Percentiles rank a stretch among this genome's conserved stretches.
Conservation (phyloP, 2,888 invertebrate genomes). For the Macrophya alboannulata region DNA sequence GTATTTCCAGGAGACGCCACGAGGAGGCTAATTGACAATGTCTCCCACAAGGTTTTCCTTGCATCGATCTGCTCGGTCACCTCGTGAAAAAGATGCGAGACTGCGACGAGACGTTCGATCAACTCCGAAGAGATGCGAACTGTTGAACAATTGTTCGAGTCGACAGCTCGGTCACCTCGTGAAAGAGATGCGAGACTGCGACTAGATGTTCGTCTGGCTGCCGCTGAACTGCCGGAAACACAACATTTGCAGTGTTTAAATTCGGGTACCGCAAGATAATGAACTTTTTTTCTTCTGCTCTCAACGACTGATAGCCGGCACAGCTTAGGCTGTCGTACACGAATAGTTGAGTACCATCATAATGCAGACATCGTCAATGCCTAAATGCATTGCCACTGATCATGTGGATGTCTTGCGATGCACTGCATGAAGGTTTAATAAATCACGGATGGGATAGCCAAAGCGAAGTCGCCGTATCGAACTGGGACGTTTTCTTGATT, state of each 20-base stretch:
- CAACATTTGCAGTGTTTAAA: background rate
- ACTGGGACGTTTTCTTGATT: background rate
- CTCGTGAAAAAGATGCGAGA: background rate
- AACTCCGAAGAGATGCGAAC: conserved; percentile 11
- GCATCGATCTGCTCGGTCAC: conserved; percentile 18
- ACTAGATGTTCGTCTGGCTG: conserved; percentile 25
- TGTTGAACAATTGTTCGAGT: background rate
- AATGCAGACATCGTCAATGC: conserved; percentile 26
- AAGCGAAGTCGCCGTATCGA: conserved; percentile 11
- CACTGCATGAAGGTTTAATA: conserved; percentile 6
- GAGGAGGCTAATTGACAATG: conserved; percentile 49
- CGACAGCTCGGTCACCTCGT: background rate
- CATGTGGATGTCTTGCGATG: conserved; percentile 12
- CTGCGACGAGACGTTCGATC: conserved; percentile 31
- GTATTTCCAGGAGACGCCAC: conserved; percentile 33
- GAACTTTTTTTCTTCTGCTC: background rate
- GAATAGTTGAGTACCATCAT: conserved; percentile 3
- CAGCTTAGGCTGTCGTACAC: conserved; percentile 37
- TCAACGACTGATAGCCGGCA: background rate
- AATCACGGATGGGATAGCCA: background rate
- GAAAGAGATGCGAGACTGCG: conserved; percentile 1
- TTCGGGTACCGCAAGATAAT: background rate
- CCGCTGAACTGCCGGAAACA: background rate
- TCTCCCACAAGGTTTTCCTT: conserved; percentile 1
- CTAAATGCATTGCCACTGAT: conserved; percentile 27